Percentiles rank a stretch among this genome's conserved stretches.
phyloP scores from a whole-genome alignment of 2,113 vertebrate genomes.

The Leucopternis melanops region DNA sequence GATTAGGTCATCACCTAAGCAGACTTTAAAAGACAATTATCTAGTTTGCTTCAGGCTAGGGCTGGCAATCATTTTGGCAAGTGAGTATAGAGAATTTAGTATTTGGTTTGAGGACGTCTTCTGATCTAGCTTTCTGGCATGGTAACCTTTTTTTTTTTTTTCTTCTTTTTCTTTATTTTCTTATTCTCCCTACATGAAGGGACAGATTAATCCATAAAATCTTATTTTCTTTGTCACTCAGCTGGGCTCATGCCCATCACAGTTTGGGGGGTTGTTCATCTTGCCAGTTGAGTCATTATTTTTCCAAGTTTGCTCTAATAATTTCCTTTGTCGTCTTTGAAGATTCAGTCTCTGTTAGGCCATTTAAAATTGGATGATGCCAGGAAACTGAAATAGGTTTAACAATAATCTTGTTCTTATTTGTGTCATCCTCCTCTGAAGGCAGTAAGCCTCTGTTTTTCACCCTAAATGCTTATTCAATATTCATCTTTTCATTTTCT shows the following conservation, averaged over 20 bases:
- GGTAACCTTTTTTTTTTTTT: not conserved
- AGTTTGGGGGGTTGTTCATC: not conserved
- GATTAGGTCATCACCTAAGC: not conserved
- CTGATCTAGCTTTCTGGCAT: not conserved
- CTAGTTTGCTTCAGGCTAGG: not conserved
- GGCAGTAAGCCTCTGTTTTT: not conserved
- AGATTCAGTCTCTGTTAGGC: not conserved
- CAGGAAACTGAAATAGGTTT: not conserved
- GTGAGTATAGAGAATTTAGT: not conserved
- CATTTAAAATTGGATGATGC: not conserved
- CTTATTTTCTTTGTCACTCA: not conserved
- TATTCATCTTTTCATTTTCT: not conserved
- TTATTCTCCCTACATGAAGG: not conserved
- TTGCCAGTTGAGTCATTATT: not conserved
- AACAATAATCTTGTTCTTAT: not conserved
- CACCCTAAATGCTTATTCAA: not conserved
- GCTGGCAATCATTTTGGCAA: not conserved
- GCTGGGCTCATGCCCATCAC: not conserved
- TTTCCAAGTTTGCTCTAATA: not conserved
- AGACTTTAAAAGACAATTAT: not conserved
- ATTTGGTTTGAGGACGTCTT: not conserved
- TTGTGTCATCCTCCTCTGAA: not conserved
- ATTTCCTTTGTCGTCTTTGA: not conserved
- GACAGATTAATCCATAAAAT: not conserved
- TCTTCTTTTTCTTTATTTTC: not conserved